Conservation (phyloP, 2,797 vertebrate genomes). For the Labeo calbasu region DNA sequence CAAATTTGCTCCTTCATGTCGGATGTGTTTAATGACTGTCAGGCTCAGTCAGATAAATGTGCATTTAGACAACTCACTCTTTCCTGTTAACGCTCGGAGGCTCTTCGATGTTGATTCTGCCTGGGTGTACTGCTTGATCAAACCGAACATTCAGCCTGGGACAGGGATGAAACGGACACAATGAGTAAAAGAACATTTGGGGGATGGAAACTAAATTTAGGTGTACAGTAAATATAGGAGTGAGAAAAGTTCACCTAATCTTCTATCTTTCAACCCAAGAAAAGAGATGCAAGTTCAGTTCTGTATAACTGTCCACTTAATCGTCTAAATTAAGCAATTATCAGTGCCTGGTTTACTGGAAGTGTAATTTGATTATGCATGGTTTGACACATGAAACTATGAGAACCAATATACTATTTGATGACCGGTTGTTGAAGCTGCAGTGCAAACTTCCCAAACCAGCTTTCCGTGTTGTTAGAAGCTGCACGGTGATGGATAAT, state of each 20-base stretch:
- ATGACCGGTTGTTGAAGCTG: background rate
- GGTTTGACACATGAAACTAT: background rate
- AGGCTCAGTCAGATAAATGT: slow-evolving; percentile 1
- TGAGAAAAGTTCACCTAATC: background rate
- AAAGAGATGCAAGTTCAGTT: background rate
- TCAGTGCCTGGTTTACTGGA: background rate
- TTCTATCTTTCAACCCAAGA: background rate
- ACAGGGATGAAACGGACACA: slow-evolving; percentile 9
- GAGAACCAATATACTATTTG: background rate
- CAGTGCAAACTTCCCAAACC: background rate
- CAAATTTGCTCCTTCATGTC: slow-evolving; percentile 1
- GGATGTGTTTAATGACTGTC: slow-evolving; percentile 14
- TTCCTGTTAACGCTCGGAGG: background rate
- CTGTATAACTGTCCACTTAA: background rate
- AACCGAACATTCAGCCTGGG: background rate
- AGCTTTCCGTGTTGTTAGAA: background rate
- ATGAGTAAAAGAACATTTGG: background rate
- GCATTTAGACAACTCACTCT: background rate
- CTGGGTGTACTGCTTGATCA: background rate
- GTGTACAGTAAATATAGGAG: background rate
- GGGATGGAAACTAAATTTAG: background rate
- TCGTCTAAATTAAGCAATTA: background rate
- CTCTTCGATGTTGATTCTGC: slow-evolving; percentile 2
- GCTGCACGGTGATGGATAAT: background rate
- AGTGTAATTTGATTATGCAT: background rate